These are phyloP conservation scores for Benitochromis conjunctus DNA, from an alignment of 2,113 vertebrate species.

Conservation along the genomic window DNA sequence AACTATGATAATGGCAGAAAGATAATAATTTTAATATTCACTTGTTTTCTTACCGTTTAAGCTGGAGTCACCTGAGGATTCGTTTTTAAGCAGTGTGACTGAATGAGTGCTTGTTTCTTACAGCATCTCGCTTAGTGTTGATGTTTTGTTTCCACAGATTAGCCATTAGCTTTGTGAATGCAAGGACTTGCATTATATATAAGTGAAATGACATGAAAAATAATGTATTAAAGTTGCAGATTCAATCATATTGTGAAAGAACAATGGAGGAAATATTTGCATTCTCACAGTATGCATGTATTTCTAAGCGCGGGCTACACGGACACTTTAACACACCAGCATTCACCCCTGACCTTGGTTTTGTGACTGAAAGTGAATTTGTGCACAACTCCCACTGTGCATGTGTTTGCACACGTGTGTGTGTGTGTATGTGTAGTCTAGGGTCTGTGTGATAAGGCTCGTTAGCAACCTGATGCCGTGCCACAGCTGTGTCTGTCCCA, in stretches of 20 bases:
- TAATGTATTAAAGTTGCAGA: background rate
- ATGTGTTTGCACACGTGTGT: background rate
- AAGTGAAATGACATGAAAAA: background rate
- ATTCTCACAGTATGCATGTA: background rate
- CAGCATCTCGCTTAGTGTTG: background rate
- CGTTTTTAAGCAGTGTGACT: too few species aligned
- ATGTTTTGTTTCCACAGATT: background rate
- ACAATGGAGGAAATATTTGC: background rate
- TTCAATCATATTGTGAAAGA: background rate
- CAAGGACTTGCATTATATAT: background rate
- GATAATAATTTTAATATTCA: background rate
- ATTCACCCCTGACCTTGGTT: background rate
- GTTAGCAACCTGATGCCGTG: conserved; percentile 67
- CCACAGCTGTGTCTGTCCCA: conserved; percentile 71
- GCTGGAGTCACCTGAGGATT: too few species aligned
- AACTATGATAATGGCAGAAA: background rate
- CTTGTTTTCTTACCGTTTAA: background rate
- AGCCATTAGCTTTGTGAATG: background rate
- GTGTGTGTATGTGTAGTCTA: conserved; percentile 27
- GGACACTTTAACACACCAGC: background rate
- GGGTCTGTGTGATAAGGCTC: conserved; percentile 63
- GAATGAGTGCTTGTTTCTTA: background rate
- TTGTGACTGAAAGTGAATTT: background rate
- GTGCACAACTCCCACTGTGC: background rate
- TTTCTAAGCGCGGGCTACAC: background rate